Base-by-base conservation (phyloP, 2,113 vertebrate genomes). In the Rhinoptilus africanus region DNA sequence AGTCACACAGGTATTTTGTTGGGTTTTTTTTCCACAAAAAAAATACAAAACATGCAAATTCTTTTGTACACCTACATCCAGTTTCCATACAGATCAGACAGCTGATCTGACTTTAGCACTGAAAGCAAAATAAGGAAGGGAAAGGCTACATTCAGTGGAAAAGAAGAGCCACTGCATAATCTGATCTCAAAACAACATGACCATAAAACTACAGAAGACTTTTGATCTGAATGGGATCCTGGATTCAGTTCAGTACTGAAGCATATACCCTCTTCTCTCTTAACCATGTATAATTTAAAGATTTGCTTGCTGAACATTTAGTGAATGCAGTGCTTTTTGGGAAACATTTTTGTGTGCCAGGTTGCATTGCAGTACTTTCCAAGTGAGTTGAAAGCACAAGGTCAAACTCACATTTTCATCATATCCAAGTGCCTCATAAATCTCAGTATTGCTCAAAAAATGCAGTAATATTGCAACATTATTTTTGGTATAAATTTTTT, bases 11-110 rank as follows among this genome's bases (percentile, higher is more conserved):
- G 10, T 56, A 18, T 53, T 48, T 71, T 56, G 0, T 3, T 23
- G 14, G 4, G 8, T 1, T 0, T n/a, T 51, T 51, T 11, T 11
- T 6, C 2, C 5, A 4, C 0, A 4, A 0, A 1, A 7, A 62
- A 76, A 66, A 47, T 47, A 7, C 30, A 41, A 64, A 87, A 18
- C 1, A 14, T 60, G 12, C 26, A 93, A 73, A 77, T 68, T 2
- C 0, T 64, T 86, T 50, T 69, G n/a, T 45, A 24, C 14, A 57
- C 5, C 17, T 50, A 45, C 17, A 57, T 34, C 24, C 22, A 53
- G 1, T 60, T 68, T 77, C 26, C 45, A 27, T 26, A 6, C 19
- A 47, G 51, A 83, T n/a, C 43, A 59, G 32, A 30, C 12, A 59
- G 23, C 10, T 22, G 24, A 28, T 47, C 60, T 72, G 50, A 72